Evolutionary conservation across 2,888 invertebrate genomes (phyloP), one percentile per base, ranked within the genome.

Genomic region (Argyresthia goedartella): DNA sequence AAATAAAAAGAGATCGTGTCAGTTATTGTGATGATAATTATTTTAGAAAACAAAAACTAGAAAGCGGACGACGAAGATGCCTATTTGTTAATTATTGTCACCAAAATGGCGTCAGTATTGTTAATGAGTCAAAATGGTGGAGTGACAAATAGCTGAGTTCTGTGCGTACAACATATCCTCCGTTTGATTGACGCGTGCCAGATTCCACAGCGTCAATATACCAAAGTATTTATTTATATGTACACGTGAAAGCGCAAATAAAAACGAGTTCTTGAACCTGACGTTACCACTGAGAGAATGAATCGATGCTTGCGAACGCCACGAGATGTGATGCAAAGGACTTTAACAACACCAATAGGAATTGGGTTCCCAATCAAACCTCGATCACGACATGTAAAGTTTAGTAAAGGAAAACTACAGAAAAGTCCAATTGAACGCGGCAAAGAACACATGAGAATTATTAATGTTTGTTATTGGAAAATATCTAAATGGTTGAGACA

Each of bases 21-120:
- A 69, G 71, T 76, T 81, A 81, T 86, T 86, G 85, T 86, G 59
- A 86, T 86, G 85, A 81, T 86, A 86, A 86, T 86, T 81, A 81
- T 82, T 85, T 80, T 71, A 62, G 78, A 79, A 82, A 82, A 85
- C 85, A 84, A 84, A 80, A 82, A 81, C 79, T 82, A 86, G 85
- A 86, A 86, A 86, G 84, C 81, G 75, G 74, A 65, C 76, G 71
- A 57, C 71, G 68, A 67, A 73, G 79, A 82, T 81, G 80, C 70
- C 73, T 81, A 82, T 84, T 82, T 76, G 84, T 82, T 84, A 85
- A 86, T 85, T 85, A 81, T 84, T 82, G 82, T 82, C 81, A 78
- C 84, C 76, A 77, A 82, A 81, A 82, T 81, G 81, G 82, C 76
- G 69, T 73, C 70, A 60, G 64, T 74, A 79, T 78, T 81, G 77